Conservation (phyloP, 2,888 invertebrate genomes). For the Drosophila eohydei region DNA sequence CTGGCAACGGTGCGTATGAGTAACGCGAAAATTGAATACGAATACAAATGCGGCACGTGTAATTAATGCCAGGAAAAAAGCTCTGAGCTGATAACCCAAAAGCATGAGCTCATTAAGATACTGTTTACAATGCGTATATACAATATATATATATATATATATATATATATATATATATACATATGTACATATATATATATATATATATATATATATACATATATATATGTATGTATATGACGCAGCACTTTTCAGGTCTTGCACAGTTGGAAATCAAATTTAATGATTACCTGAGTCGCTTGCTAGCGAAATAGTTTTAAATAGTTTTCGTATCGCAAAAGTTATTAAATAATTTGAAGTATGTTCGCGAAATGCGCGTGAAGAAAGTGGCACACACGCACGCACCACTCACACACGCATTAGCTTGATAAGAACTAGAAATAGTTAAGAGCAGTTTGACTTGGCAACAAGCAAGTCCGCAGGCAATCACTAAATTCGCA, state of each 20-base stretch:
- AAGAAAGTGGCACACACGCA: constrained; percentile 9
- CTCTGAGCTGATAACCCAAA: constrained; percentile 32
- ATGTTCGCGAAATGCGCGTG: constrained; percentile 11
- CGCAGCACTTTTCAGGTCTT: not conserved
- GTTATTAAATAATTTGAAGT: constrained; percentile 25
- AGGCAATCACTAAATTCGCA: constrained; percentile 24
- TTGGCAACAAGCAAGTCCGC: constrained; percentile 33
- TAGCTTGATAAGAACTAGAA: constrained; percentile 39
- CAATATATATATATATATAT: not conserved
- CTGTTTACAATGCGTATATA: not conserved
- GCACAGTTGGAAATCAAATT: not conserved
- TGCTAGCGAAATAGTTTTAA: constrained; percentile 11
- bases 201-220: not conserved
- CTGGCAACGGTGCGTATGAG: constrained; percentile 66
- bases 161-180: not conserved
- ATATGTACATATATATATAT: not conserved
- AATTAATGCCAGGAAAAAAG: constrained; percentile 45
- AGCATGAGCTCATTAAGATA: constrained; percentile 14
- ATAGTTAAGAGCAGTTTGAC: constrained; percentile 28
- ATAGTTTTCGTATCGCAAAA: constrained; percentile 29
- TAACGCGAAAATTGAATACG: constrained; percentile 44
- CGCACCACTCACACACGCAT: not conserved
- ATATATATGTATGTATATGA: not conserved
- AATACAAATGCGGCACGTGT: constrained; percentile 47
- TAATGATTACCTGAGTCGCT: not conserved